Evolutionary conservation across 2,797 vertebrate genomes (phyloP), one percentile per base, ranked within the genome.

Genomic region (Tinamus major): DNA sequence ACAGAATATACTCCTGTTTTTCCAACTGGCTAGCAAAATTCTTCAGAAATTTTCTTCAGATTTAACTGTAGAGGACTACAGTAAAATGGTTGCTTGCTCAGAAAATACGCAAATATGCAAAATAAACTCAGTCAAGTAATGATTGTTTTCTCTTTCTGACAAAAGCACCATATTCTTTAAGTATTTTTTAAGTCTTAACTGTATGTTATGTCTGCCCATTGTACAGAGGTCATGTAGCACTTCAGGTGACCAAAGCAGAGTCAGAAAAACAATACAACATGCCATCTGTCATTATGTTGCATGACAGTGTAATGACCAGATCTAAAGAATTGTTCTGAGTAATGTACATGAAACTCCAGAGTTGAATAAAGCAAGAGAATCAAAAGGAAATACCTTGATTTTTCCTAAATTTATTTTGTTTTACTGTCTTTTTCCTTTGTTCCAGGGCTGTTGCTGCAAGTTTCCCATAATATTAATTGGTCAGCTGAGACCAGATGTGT

Each of bases 271-370:
- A 61, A 51, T 13, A 26, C 29, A 56, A 62, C 35, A 74, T n/a
- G 18, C 13, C 48, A 6, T 44, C 29, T 81, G 71, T 10, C 23
- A 6, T 89, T 67, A 70, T 37, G 53, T 90, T 93, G 62, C 16
- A 12, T 87, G 94, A 85, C 72, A 86, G 86, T n/a, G 42, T 70
- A 69, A 35, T 61, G 70, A 79, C 49, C 95, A 77, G 92, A 88
- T 85, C 26, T 83, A 85, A 92, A 70, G 26, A 70, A 76, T 31
- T 69, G 4, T 77, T 91, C 48, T 59, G 17, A 92, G 53, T 78
- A 84, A 70, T 55, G n/a, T 39, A 74, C 7, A 58, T 24, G 64
- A 83, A 93, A 81, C 63, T 76, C n/a, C 49, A 72, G 46, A 82
- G 48, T 59, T 69, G 77, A 95, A 15, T 71, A 7, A 67, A 95